Conservation (phyloP, 1,140 invertebrate genomes). For the Frieseomelitta varia region DNA sequence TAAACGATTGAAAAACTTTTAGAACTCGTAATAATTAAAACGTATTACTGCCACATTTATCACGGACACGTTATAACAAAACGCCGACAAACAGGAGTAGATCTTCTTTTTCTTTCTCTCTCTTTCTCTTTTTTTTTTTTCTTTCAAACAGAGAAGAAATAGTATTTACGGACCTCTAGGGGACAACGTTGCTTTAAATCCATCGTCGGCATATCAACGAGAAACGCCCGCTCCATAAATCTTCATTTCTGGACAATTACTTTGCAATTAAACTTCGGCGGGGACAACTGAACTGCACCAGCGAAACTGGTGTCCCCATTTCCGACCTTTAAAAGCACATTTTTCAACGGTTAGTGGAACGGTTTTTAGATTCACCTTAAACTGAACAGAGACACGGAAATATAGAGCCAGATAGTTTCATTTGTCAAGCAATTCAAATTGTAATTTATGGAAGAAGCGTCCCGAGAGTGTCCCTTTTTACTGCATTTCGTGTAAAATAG, state of each 20-base stretch:
- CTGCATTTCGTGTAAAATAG: too few relatives aligned
- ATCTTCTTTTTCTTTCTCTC: too few relatives aligned
- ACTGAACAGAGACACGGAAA: not conserved
- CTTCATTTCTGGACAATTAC: constrained; percentile 32
- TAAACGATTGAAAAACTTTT: too few relatives aligned
- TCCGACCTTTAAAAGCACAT: constrained; percentile 20
- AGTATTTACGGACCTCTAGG: not conserved
- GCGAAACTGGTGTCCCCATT: not conserved
- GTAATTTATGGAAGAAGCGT: too few relatives aligned
- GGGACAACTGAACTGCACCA: not conserved
- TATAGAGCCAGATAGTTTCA: too few relatives aligned
- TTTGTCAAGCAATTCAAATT: too few relatives aligned
- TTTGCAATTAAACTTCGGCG: constrained; percentile 20
- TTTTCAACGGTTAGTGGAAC: not conserved
- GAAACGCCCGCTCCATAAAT: not conserved
- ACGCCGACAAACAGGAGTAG: too few relatives aligned
- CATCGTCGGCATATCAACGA: not conserved
- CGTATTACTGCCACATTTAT: too few relatives aligned
- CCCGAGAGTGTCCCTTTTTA: too few relatives aligned
- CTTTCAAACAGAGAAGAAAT: not conserved
- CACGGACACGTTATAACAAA: too few relatives aligned
- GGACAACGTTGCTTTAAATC: not conserved
- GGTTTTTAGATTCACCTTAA: not conserved
- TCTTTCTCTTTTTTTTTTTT: not conserved
- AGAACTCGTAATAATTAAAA: too few relatives aligned